Percentiles rank a stretch among this genome's conserved stretches.
Conservation (phyloP, 2,797 vertebrate genomes). For the Myotis myotis region DNA sequence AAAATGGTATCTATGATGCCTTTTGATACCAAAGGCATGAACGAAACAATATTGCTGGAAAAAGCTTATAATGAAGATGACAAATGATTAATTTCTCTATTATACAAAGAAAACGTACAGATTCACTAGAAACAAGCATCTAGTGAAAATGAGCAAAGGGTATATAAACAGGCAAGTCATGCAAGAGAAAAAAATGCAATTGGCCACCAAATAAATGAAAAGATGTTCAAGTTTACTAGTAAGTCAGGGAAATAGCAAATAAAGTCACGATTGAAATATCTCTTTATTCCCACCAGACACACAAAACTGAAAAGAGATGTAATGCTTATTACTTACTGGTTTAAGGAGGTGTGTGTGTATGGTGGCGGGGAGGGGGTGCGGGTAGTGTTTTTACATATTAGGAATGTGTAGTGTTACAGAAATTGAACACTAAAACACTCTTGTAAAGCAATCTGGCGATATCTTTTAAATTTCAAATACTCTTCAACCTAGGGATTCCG, state of each 20-base stretch:
- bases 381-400: background rate
- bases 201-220: background rate
- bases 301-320: background rate
- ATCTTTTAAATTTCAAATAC: slow-evolving; percentile 17
- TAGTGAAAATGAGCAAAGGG: background rate
- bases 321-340: background rate
- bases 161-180: background rate
- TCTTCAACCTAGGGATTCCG: background rate
- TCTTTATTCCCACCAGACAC: background rate
- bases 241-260: background rate
- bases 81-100: background rate
- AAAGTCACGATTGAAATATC: background rate
- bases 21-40: background rate
- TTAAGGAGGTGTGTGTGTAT: background rate
- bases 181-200: background rate
- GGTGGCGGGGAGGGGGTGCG: too few relatives aligned
- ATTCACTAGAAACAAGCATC: background rate
- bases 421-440: background rate
- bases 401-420: background rate
- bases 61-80: background rate
- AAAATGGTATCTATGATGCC: background rate
- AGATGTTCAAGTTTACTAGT: background rate
- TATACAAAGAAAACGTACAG: background rate
- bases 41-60: background rate
- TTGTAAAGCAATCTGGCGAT: background rate